Evolutionary conservation across 2,797 vertebrate genomes (phyloP).

Genomic region (Acridotheres tristis): DNA sequence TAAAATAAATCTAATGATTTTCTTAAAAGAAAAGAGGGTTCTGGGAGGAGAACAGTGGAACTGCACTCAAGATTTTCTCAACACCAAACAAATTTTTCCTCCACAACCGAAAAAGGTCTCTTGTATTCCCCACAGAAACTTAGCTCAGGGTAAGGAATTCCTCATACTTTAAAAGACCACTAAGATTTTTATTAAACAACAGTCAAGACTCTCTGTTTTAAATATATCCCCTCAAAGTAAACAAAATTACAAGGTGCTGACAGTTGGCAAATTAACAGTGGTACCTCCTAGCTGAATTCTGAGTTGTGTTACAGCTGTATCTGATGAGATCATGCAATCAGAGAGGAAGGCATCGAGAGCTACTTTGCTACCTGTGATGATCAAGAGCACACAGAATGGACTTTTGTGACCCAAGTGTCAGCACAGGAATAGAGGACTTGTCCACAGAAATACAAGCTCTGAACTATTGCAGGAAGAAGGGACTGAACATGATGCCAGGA

Average conservation of each 20-base stretch:
- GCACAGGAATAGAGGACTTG: not conserved
- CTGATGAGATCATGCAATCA: not conserved
- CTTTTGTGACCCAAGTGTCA: not conserved
- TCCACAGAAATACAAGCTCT: not conserved
- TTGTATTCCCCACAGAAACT: not conserved
- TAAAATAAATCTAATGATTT: not conserved
- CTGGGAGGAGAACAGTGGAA: not conserved
- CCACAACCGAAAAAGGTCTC: not conserved
- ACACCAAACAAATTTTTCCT: not conserved
- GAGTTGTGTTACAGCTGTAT: not conserved
- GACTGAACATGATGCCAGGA: not conserved
- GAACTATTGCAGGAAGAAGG: not conserved
- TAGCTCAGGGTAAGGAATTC: not conserved
- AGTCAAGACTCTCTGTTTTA: not conserved
- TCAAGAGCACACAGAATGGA: not conserved
- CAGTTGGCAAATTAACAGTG: not conserved
- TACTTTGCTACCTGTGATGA: not conserved
- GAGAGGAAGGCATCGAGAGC: not conserved
- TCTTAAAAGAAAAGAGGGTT: not conserved
- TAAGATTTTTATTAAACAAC: not conserved
- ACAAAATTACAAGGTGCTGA: not conserved
- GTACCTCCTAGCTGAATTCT: not conserved
- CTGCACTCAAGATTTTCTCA: not conserved
- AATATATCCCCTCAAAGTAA: not conserved
- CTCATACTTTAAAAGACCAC: not conserved